These are phyloP conservation scores for Andrena hattorfiana DNA, from an alignment of 2,888 invertebrate species.

Conservation along the genomic window DNA sequence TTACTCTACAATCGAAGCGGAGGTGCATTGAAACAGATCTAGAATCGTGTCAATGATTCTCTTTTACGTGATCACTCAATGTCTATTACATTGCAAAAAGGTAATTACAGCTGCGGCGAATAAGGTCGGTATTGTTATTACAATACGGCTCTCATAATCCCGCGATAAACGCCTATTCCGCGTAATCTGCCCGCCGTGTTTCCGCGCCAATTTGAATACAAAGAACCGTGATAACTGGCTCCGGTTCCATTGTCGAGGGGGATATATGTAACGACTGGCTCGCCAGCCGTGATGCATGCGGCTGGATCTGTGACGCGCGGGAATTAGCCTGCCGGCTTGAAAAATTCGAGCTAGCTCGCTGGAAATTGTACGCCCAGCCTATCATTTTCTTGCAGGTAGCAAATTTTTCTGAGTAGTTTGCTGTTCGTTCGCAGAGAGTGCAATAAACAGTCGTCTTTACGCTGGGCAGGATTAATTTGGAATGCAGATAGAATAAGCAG, in stretches of 20 bases:
- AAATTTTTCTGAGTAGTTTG: neutral
- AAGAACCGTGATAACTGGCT: slow-evolving; percentile 71
- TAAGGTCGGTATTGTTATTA: slow-evolving; percentile 63
- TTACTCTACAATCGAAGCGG: neutral
- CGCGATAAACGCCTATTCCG: slow-evolving; percentile 69
- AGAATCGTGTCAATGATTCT: slow-evolving; percentile 29
- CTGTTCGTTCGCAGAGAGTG: neutral
- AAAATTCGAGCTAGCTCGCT: slow-evolving; percentile 46
- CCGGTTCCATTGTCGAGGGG: slow-evolving; percentile 65
- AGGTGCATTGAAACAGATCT: slow-evolving; percentile 2
- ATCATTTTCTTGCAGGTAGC: too few species aligned
- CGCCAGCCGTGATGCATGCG: slow-evolving; percentile 46
- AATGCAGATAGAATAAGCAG: too few species aligned
- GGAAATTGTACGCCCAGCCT: slow-evolving; percentile 29
- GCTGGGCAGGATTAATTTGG: too few species aligned
- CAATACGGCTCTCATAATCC: slow-evolving; percentile 70
- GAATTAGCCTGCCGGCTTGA: slow-evolving; percentile 47
- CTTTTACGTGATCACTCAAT: slow-evolving; percentile 37
- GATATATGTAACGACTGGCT: slow-evolving; percentile 51
- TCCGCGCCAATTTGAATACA: slow-evolving; percentile 72
- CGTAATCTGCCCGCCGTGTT: slow-evolving; percentile 66
- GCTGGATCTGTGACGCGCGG: slow-evolving; percentile 50
- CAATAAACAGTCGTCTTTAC: too few species aligned
- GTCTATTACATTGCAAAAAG: slow-evolving; percentile 52
- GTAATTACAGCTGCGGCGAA: slow-evolving; percentile 56